phyloP scores from a whole-genome alignment of 2,888 invertebrate genomes.

The Aspidiotus destructor region DNA sequence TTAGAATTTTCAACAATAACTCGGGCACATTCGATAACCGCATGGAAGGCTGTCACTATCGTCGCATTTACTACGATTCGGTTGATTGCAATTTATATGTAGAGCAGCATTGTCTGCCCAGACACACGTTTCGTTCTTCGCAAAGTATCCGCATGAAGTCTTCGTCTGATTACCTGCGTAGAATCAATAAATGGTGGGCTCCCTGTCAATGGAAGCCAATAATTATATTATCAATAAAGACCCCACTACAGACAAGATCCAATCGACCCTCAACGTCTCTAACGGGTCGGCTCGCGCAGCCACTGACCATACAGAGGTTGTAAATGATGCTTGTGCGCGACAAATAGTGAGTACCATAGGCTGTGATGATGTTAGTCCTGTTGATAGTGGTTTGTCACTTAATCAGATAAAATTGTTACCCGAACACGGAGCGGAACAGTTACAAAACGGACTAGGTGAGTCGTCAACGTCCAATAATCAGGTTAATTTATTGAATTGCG shows the following conservation, averaged over 20 bases:
- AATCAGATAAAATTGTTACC: not conserved
- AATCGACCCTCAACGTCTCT: not conserved
- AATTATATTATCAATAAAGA: constrained; percentile 11
- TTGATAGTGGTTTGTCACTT: not conserved
- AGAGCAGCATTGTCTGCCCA: constrained; percentile 20
- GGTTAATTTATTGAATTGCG: not conserved
- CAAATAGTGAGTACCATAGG: constrained; percentile 21
- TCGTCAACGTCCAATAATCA: constrained; percentile 12
- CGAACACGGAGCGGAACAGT: not conserved
- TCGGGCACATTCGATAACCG: constrained; percentile 18
- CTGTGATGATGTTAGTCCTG: constrained; percentile 25
- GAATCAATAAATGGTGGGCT: constrained; percentile 26
- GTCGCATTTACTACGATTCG: constrained; percentile 19
- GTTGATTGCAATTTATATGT: constrained; percentile 24
- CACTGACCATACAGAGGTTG: constrained; percentile 1
- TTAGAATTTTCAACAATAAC: constrained; percentile 18
- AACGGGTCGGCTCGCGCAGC: constrained; percentile 14
- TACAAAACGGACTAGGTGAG: not conserved
- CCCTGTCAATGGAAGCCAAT: constrained; percentile 29
- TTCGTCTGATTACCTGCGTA: constrained; percentile 12
- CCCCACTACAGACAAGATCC: not conserved
- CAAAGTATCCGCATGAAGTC: constrained; percentile 27
- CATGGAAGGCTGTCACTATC: constrained; percentile 29
- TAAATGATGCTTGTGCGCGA: constrained; percentile 3
- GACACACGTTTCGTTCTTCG: constrained; percentile 9